Percentiles rank a stretch among this genome's conserved stretches.
These are phyloP conservation scores for Dryomyza anilis DNA, from an alignment of 2,888 invertebrate species.

Conservation along the genomic window DNA sequence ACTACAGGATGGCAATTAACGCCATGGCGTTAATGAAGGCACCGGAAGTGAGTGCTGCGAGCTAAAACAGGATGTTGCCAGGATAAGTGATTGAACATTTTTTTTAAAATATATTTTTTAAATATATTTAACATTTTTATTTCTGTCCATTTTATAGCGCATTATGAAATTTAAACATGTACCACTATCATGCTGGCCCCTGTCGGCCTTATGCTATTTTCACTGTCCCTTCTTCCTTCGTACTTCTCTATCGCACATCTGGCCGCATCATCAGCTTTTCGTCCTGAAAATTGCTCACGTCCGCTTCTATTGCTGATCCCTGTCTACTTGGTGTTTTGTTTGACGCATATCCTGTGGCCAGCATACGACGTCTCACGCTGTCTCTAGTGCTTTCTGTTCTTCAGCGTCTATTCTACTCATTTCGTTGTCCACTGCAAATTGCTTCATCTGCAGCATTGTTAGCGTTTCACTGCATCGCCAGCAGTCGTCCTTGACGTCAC, in stretches of 20 bases:
- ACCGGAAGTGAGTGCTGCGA: background rate
- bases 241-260: background rate
- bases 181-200: background rate
- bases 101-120: too few species aligned
- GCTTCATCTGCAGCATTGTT: constrained; percentile 30
- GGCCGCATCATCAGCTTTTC: background rate
- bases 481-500: background rate
- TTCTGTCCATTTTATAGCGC: too few species aligned
- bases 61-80: background rate
- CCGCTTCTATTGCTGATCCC: constrained; percentile 16
- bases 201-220: background rate
- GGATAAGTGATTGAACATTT: background rate
- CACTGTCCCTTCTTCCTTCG: background rate
- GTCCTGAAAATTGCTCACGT: constrained; percentile 14
- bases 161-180: too few species aligned
- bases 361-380: constrained; percentile 8
- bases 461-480: background rate
- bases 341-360: constrained; percentile 30
- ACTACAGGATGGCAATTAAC: constrained; percentile 16
- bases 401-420: background rate
- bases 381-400: background rate
- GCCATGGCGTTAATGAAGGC: background rate
- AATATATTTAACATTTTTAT: too few species aligned
- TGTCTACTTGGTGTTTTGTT: constrained; percentile 22
- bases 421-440: constrained; percentile 28